phyloP scores from a whole-genome alignment of 2,113 vertebrate genomes.

The Phocoena phocoena region DNA sequence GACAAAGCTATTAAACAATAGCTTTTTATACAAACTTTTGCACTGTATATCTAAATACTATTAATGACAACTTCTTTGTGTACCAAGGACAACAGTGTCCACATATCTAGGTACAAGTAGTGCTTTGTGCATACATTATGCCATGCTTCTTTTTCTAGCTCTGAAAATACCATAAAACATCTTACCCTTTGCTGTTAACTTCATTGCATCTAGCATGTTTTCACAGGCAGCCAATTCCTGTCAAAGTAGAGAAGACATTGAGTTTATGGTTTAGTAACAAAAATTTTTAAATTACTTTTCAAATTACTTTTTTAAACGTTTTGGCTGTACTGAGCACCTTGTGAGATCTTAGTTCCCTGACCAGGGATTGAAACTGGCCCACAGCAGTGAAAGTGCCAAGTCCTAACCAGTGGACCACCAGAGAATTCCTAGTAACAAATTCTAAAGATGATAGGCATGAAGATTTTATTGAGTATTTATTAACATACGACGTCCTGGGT shows the following conservation, averaged over 20 bases:
- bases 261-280: not conserved
- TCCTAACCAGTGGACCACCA: not conserved
- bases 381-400: not conserved
- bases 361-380: not conserved
- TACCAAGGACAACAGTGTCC: not conserved
- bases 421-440: not conserved
- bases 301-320: too few species aligned
- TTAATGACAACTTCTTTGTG: not conserved
- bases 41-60: not conserved
- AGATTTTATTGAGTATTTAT: not conserved
- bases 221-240: constrained; percentile 78
- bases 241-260: constrained; percentile 60
- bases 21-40: not conserved
- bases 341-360: not conserved
- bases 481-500: not conserved
- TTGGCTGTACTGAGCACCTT: not conserved
- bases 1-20: not conserved
- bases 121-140: not conserved
- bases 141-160: constrained; percentile 45
- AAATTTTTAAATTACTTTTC: not conserved
- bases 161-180: constrained; percentile 40
- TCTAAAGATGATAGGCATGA: constrained; percentile 11
- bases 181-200: constrained; percentile 76
- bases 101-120: not conserved
- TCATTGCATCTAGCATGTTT: constrained; percentile 61